Conservation (phyloP, 2,113 vertebrate species). For the Lepus europaeus region DNA sequence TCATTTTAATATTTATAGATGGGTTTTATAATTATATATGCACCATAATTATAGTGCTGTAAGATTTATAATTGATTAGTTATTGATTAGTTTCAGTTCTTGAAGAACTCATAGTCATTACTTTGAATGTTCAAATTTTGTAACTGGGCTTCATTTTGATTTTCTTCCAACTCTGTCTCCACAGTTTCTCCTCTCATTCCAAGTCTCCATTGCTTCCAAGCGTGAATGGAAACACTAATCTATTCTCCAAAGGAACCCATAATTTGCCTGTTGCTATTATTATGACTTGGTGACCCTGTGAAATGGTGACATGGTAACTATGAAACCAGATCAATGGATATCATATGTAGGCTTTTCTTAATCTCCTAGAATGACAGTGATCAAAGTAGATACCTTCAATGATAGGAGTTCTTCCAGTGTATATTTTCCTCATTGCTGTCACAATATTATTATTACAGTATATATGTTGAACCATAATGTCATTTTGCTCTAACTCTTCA, state of each 20-base stretch:
- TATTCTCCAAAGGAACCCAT: background rate
- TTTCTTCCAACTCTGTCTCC: background rate
- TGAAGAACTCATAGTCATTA: background rate
- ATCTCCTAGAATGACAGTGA: background rate
- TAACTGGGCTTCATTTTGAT: background rate
- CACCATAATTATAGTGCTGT: no score
- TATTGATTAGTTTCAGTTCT: background rate
- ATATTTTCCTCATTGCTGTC: background rate
- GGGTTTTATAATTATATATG: background rate
- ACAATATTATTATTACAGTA: background rate
- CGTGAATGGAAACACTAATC: background rate
- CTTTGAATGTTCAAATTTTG: background rate
- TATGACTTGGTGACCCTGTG: no score
- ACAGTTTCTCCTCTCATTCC: background rate
- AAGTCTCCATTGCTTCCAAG: background rate
- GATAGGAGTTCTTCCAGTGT: background rate
- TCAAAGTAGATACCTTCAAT: background rate
- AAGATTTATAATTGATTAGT: background rate
- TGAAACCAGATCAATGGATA: background rate
- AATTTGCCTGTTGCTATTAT: background rate
- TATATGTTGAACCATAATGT: background rate
- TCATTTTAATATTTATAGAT: constrained; percentile 32
- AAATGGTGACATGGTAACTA: background rate
- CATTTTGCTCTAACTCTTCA: background rate
- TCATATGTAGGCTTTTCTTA: background rate